A percentile compares a stretch with the other conserved stretches of the same genome.
Evolutionary conservation across 2,888 invertebrate species (phyloP).

Genomic region (Ecdyonurus torrentis): DNA sequence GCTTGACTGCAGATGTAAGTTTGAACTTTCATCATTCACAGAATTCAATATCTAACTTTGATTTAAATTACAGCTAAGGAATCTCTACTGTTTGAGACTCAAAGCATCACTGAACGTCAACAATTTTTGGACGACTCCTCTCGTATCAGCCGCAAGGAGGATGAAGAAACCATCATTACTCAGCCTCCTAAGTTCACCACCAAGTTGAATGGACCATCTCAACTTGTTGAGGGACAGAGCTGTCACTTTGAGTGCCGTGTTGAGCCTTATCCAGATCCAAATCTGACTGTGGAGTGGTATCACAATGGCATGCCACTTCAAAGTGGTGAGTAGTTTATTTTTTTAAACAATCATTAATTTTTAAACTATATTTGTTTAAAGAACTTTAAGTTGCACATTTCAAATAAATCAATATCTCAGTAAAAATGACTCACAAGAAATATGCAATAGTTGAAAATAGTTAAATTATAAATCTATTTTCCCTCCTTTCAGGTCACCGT

Average conservation of each 20-base stretch:
- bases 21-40: constrained; percentile 8
- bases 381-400: background rate
- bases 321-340: constrained; percentile 34
- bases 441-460: background rate
- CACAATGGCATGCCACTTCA: constrained; percentile 80
- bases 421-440: background rate
- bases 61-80: constrained; percentile 47
- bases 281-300: constrained; percentile 82
- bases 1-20: constrained; percentile 69
- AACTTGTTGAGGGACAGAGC: constrained; percentile 71
- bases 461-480: background rate
- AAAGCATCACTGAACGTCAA: constrained; percentile 79
- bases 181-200: constrained; percentile 75
- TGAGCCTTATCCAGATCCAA: constrained; percentile 80
- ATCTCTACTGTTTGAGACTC: constrained; percentile 67
- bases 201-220: constrained; percentile 71
- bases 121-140: constrained; percentile 69
- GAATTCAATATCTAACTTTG: constrained; percentile 1
- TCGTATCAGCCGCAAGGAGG: constrained; percentile 62
- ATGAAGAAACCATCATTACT: constrained; percentile 52
- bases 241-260: constrained; percentile 87
- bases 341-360: background rate
- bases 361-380: background rate
- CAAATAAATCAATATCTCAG: background rate
- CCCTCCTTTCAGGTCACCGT: constrained; percentile 42